Evolutionary conservation across 2,888 invertebrate genomes (phyloP), one percentile per base, ranked within the genome.

Genomic region (Thymelicus sylvestris): DNA sequence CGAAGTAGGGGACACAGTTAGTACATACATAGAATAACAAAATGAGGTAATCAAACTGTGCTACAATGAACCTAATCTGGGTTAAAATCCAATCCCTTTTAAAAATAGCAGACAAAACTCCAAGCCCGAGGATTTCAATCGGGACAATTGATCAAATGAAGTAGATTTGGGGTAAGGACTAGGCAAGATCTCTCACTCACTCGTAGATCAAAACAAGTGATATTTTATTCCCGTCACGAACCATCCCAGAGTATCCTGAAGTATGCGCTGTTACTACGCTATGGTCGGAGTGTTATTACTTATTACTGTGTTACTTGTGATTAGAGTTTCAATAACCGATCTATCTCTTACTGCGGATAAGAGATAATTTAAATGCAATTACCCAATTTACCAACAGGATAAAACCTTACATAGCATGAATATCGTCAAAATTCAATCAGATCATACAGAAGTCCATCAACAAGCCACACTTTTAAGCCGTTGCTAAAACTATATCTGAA

Each of bases 221-320:
- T 59, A 82, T 84, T 86, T 84, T 83, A 87, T 86, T 85, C 85
- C 75, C 72, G 83, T 83, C 88, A 85, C 86, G 87, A 83, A 76
- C 77, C 75, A 67, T 66, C 74, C 75, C 72, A 62, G 72, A 77
- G 63, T 47, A 44, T 24, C 24, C 24, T 10, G 10, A 19, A 5
- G 52, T 44, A 12, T 44, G 8, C 6, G 47, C 66, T 87, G 85
- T 86, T 86, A 86, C 86, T 86, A 84, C 80, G 81, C 77, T 8
- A 2, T 44, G 44, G 10, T 44, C 8, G 10, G 74, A 74, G 88
- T 80, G 31, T n/a, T n/a, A n/a, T n/a, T n/a, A n/a, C n/a, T 10
- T 55, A 13, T 31, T 12, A 12, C 12, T 12, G 0, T 44, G 44
- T 44, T 44, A 44, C 44, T 44, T 12, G 44, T 12, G 44, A 12